A percentile compares a stretch with the other conserved stretches of the same genome.
These are phyloP conservation scores for Eulithis prunata DNA, from an alignment of 2,888 invertebrate genomes.

Conservation along the genomic window DNA sequence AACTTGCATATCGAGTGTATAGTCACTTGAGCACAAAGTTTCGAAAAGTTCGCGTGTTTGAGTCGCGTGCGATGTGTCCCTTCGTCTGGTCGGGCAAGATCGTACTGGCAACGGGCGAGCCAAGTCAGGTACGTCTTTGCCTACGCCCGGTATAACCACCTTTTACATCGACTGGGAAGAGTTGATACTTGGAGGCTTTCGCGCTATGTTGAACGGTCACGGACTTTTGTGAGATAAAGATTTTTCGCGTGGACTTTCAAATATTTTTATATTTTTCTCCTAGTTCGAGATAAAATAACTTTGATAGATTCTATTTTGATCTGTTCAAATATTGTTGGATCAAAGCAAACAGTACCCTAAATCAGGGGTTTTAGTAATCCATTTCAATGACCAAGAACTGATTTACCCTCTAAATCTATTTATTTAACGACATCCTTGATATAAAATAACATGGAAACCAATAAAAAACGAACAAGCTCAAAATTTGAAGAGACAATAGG, in stretches of 20 bases:
- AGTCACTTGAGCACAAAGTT: conserved; percentile 51
- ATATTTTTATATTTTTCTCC: neutral
- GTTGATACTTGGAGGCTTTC: conserved; percentile 67
- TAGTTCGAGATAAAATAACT: neutral
- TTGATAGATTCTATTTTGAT: neutral
- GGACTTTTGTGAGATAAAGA: conserved; percentile 7
- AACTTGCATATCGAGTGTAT: conserved; percentile 65
- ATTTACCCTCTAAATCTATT: conserved; percentile 2
- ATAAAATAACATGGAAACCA: conserved; percentile 18
- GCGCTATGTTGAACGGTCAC: conserved; percentile 16
- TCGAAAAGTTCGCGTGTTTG: conserved; percentile 46
- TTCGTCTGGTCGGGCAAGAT: conserved; percentile 67
- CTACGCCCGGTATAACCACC: conserved; percentile 82
- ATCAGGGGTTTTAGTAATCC: neutral
- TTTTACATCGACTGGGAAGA: conserved; percentile 55
- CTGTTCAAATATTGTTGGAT: neutral
- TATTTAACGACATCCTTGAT: conserved; percentile 30
- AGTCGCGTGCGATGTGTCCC: conserved; percentile 64
- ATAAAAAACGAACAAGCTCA: conserved; percentile 19
- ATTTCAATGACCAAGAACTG: conserved; percentile 8
- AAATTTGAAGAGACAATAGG: conserved; percentile 19
- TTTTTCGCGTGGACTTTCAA: neutral
- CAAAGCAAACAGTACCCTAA: too few relatives aligned
- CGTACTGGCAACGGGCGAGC: conserved; percentile 74
- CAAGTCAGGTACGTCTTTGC: conserved; percentile 79